Evolutionary conservation across 2,888 invertebrate genomes (phyloP).

Genomic region (Drosophila prostipennis): DNA sequence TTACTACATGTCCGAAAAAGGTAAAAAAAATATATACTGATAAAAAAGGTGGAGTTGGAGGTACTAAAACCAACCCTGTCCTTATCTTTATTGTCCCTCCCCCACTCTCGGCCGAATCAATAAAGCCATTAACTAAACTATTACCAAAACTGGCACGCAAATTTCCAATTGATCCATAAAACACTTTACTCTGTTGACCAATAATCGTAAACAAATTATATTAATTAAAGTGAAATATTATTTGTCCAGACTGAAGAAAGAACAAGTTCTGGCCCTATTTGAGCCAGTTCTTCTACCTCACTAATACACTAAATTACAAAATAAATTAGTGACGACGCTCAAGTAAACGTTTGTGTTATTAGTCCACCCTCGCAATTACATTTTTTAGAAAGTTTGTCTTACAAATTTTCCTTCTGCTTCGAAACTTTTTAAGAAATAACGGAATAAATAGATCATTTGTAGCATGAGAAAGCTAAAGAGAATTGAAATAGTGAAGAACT

Average conservation of each 20-base stretch:
- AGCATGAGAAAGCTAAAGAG: no score
- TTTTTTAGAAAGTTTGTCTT: slow-evolving; percentile 1
- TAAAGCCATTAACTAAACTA: slow-evolving; percentile 57
- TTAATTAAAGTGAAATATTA: slow-evolving; percentile 71
- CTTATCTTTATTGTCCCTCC: not conserved
- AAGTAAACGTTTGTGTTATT: not conserved
- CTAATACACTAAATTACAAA: not conserved
- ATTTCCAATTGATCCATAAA: slow-evolving; percentile 57
- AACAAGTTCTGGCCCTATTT: not conserved
- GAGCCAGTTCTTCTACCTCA: not conserved
- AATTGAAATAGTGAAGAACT: no score
- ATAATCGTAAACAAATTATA: slow-evolving; percentile 73
- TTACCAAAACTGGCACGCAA: slow-evolving; percentile 59
- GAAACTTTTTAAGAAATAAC: no score
- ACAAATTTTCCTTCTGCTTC: not conserved
- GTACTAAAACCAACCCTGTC: not conserved
- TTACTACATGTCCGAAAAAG: slow-evolving; percentile 52
- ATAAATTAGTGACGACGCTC: not conserved
- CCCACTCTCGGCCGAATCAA: slow-evolving; percentile 47
- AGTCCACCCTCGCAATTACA: not conserved
- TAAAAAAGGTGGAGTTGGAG: not conserved
- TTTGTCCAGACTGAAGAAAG: not conserved
- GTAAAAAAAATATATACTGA: not conserved
- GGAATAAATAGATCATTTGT: no score
- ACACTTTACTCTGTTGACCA: slow-evolving; percentile 57